Conservation (phyloP, 2,888 invertebrate genomes). For the Gymnoscelis rufifasciata region DNA sequence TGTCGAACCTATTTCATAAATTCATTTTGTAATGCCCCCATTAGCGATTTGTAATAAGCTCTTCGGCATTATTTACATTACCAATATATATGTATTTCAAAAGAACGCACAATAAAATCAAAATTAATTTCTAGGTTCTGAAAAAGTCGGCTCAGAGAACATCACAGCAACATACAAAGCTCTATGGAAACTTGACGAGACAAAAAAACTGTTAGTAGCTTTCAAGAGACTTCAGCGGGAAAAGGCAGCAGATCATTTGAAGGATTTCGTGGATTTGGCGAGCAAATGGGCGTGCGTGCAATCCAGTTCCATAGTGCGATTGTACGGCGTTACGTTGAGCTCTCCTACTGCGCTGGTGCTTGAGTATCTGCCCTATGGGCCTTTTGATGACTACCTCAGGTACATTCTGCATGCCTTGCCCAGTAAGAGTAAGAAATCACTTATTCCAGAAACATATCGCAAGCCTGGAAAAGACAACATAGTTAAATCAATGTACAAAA, state of each 20-base stretch:
- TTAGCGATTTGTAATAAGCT: too few relatives aligned
- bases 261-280: constrained; percentile 88
- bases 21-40: too few relatives aligned
- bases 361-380: constrained; percentile 88
- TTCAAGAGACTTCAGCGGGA: constrained; percentile 87
- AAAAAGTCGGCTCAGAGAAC: constrained; percentile 80
- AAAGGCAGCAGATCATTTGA: constrained; percentile 77
- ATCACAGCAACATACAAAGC: constrained; percentile 85
- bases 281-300: constrained; percentile 89
- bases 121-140: constrained; percentile 68
- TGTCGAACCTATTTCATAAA: too few relatives aligned
- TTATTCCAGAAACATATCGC: too few relatives aligned
- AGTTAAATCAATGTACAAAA: too few relatives aligned
- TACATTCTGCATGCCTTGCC: too few relatives aligned
- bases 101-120: not conserved
- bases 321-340: constrained; percentile 87
- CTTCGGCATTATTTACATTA: too few relatives aligned
- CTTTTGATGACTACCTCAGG: constrained; percentile 85
- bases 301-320: constrained; percentile 85
- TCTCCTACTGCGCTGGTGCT: constrained; percentile 89
- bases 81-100: not conserved
- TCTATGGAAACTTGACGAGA: constrained; percentile 87
- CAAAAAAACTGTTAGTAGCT: constrained; percentile 87
- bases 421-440: too few relatives aligned
- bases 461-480: too few relatives aligned